Evolutionary conservation across 1,140 invertebrate genomes (phyloP).

Genomic region (Scaptomyza graminum): DNA sequence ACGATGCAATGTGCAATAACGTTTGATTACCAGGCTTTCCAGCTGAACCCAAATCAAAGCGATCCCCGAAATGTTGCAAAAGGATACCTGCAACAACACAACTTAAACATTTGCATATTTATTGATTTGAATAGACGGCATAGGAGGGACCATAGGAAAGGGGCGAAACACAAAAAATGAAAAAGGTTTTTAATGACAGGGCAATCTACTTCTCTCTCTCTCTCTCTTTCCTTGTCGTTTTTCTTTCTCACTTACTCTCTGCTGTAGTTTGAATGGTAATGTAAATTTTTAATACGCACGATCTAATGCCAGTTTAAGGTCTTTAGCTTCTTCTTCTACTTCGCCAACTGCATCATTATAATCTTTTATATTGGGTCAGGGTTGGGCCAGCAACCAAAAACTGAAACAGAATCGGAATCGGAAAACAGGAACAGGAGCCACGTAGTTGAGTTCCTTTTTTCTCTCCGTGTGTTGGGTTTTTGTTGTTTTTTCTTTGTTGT

Average conservation of each 20-base stretch:
- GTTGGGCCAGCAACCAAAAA: constrained; percentile 38
- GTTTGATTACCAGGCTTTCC: neutral
- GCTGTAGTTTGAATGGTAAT: constrained; percentile 42
- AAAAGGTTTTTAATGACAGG: constrained; percentile 65
- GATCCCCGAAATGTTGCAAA: constrained; percentile 65
- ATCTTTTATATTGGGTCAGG: constrained; percentile 61
- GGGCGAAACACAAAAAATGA: neutral
- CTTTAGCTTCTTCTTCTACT: constrained; percentile 38
- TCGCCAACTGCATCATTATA: constrained; percentile 58
- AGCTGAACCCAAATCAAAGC: constrained; percentile 27
- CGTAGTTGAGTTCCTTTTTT: constrained; percentile 7
- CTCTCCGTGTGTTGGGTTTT: neutral
- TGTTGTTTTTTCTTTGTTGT: neutral
- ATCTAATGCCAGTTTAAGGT: constrained; percentile 51
- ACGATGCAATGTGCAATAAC: constrained; percentile 40
- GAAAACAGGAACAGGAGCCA: constrained; percentile 39
- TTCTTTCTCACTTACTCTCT: neutral
- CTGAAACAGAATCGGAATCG: constrained; percentile 44
- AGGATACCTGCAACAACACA: constrained; percentile 60
- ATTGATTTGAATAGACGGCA: constrained; percentile 64
- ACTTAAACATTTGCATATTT: constrained; percentile 71
- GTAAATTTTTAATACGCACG: constrained; percentile 59
- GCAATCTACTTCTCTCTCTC: constrained; percentile 14
- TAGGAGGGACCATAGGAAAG: neutral
- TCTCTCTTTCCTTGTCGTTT: constrained; percentile 4